Percentiles rank a stretch among this genome's conserved stretches.
Evolutionary conservation across 2,113 vertebrate species (phyloP).

Genomic region (Ophiodon elongatus): DNA sequence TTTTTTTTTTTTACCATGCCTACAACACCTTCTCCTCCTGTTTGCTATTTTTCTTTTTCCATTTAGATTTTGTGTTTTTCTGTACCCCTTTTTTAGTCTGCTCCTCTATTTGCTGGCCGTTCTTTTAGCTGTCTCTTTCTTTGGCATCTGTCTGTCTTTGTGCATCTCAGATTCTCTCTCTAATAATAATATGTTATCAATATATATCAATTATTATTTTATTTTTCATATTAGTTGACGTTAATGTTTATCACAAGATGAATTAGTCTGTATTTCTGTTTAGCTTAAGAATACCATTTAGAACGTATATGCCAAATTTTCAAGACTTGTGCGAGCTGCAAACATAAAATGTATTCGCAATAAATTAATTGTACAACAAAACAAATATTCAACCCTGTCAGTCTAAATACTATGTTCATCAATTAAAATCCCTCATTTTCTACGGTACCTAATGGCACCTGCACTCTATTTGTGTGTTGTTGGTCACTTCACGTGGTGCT

Average conservation of each 20-base stretch:
- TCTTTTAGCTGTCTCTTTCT: neutral
- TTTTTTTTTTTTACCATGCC: conserved; percentile 33
- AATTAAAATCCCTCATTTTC: neutral
- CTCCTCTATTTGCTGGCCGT: neutral
- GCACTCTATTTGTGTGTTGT: neutral
- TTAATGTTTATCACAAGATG: neutral
- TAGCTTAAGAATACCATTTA: neutral
- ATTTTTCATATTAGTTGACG: neutral
- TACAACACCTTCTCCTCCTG: conserved; percentile 25
- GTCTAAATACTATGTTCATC: neutral
- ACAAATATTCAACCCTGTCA: neutral
- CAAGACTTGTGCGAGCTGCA: neutral
- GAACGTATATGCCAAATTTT: neutral
- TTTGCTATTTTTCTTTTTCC: conserved; percentile 5
- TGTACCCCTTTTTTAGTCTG: neutral
- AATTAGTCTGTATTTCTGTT: neutral
- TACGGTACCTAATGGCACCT: no score
- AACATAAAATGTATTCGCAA: neutral
- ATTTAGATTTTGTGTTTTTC: neutral
- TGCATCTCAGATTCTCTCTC: conserved; percentile 1
- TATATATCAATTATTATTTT: neutral
- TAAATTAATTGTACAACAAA: neutral
- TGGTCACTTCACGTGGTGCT: neutral
- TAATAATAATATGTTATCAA: neutral
- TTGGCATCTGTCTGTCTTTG: neutral